Conservation (phyloP, 2,797 vertebrate species). For the Helostoma temminkii region DNA sequence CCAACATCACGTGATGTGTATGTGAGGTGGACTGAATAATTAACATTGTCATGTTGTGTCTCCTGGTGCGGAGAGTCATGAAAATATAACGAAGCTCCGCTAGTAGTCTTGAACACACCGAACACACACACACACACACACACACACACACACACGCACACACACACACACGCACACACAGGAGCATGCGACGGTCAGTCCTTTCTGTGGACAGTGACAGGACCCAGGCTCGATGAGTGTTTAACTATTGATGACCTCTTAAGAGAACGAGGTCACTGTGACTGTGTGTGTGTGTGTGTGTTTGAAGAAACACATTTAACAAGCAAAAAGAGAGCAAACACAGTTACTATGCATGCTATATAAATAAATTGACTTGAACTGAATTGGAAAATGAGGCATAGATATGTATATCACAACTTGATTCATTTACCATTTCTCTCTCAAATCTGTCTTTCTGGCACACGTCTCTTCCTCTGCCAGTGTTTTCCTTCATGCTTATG, state of each 20-base stretch:
- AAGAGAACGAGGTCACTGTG: conserved; percentile 61
- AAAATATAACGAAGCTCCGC: conserved; percentile 79
- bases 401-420: not conserved
- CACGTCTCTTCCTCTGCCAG: conserved; percentile 32
- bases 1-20: conserved; percentile 30
- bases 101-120: not conserved
- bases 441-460: conserved; percentile 29
- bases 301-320: too few species aligned
- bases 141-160: conserved; percentile 13
- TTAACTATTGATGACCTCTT: conserved; percentile 81
- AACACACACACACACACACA: conserved; percentile 12
- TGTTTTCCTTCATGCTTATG: conserved; percentile 61
- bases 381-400: conserved; percentile 18
- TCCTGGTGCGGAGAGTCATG: conserved; percentile 72
- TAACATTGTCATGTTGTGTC: conserved; percentile 77
- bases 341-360: not conserved
- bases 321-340: conserved; percentile 2
- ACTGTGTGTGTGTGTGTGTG: not conserved
- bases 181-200: conserved; percentile 24
- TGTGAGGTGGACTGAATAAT: conserved; percentile 77
- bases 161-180: conserved; percentile 6
- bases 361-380: not conserved
- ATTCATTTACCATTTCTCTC: conserved; percentile 28
- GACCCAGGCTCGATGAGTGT: conserved; percentile 56
- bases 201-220: conserved; percentile 50